Evolutionary conservation across 2,797 vertebrate genomes (phyloP), one percentile per base, ranked within the genome.

Genomic region (Sphenodon punctatus): DNA sequence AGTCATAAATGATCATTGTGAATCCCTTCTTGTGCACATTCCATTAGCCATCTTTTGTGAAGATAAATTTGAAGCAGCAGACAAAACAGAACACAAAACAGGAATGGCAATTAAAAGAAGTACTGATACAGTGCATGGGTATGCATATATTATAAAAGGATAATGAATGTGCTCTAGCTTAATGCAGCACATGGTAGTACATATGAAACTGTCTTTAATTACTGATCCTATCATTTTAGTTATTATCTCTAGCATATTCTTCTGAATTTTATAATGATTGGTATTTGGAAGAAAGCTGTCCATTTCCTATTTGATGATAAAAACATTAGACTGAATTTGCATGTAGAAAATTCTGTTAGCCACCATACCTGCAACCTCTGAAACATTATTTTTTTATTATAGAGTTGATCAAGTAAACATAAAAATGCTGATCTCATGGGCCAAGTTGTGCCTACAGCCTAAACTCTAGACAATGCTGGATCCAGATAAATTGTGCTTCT

Each of bases 1-100:
- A 70, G 66, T 42, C 68, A 70, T 55, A 75, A 88, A 69, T 71
- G 78, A 66, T 67, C 60, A 86, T 78, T 85, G 64, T 77, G 61
- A 84, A n/a, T 83, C 41, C 42, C 22, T 75, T 51, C 61, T 38
- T 64, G 17, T 63, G 75, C 32, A 71, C 27, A 23, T 70, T 77
- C 41, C 46, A 81, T 65, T 75, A 90, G 16, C 55, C 74, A 38
- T 68, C 46, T 64, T 85, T 42, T 22, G 38, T 60, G 51, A 56
- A 82, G 71, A 85, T 59, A 72, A 85, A 75, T 82, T 60, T 16
- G 49, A 78, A 77, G 53, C 80, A 45, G 27, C 86, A 58, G 39
- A 89, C 6, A 41, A 63, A 90, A 78, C 3, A 61, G 48, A 63
- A 19, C 3, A 4, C n/a, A 41, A 22, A 59, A 32, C 82, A 23